Conservation (phyloP, 2,888 invertebrate species). For the Scaptomyza polygonia region DNA sequence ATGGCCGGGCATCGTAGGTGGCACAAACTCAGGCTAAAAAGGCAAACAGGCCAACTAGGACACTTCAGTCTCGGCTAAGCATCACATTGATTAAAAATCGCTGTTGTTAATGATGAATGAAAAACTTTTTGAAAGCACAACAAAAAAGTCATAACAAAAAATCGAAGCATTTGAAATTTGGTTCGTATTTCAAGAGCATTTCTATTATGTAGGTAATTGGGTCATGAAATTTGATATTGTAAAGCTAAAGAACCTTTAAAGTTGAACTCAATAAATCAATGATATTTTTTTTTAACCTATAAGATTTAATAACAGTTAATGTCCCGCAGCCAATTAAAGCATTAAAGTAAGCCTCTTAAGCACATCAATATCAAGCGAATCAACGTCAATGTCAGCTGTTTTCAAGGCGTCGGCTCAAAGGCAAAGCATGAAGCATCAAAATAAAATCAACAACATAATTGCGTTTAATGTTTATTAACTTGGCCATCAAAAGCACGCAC, state of each 20-base stretch:
- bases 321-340: constrained; percentile 16
- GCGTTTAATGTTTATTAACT: constrained; percentile 77
- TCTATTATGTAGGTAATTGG: too few relatives aligned
- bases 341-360: constrained; percentile 4
- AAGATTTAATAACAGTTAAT: too few relatives aligned
- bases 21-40: neutral
- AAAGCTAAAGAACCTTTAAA: too few relatives aligned
- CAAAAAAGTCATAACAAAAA: constrained; percentile 3
- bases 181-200: neutral
- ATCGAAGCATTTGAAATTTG: neutral
- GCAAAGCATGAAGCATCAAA: constrained; percentile 34
- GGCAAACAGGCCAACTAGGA: neutral
- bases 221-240: too few relatives aligned
- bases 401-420: constrained; percentile 27
- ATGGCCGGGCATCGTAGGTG: constrained; percentile 20
- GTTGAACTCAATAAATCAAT: too few relatives aligned
- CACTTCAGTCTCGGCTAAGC: constrained; percentile 7
- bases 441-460: constrained; percentile 68
- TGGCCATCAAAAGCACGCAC: constrained; percentile 61
- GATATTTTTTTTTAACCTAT: too few relatives aligned
- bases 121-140: constrained; percentile 12
- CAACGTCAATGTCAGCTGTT: constrained; percentile 27
- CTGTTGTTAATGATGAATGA: constrained; percentile 22
- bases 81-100: constrained; percentile 53
- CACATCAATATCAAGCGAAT: constrained; percentile 24